phyloP scores from a whole-genome alignment of 2,888 invertebrate species.

The Nysson spinosus region DNA sequence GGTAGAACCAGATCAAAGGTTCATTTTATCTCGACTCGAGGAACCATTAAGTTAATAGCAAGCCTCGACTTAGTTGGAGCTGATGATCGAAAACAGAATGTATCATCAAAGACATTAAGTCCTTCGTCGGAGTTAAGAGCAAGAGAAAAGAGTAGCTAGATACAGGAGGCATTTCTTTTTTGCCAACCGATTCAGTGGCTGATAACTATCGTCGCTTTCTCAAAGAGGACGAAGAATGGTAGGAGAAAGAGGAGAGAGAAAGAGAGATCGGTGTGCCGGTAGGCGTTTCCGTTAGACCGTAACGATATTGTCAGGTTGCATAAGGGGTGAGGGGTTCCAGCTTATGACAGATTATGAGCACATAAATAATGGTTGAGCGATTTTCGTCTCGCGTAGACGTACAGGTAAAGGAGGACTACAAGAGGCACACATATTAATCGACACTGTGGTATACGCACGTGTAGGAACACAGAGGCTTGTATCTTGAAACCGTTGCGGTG shows the following conservation, averaged over 20 bases:
- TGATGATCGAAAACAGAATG: conserved; percentile 17
- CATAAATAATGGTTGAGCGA: conserved; percentile 60
- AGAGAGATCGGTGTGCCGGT: conserved; percentile 28
- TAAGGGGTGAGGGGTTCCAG: conserved; percentile 46
- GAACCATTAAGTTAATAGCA: background rate
- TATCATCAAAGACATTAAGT: conserved; percentile 24
- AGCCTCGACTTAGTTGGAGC: background rate
- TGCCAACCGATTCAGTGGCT: conserved; percentile 36
- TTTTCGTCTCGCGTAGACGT: conserved; percentile 44
- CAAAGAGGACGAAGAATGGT: conserved; percentile 1
- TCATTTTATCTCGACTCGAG: too few relatives aligned
- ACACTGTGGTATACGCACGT: conserved; percentile 11
- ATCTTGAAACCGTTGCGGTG: conserved; percentile 32
- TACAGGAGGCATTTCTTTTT: too few relatives aligned
- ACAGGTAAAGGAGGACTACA: background rate
- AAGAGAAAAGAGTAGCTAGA: too few relatives aligned
- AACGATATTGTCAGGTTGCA: conserved; percentile 68
- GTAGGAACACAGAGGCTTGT: conserved; percentile 14
- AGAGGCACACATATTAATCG: background rate
- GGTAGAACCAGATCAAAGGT: too few relatives aligned
- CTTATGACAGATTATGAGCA: conserved; percentile 65
- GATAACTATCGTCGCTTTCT: conserved; percentile 50
- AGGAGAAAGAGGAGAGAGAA: conserved; percentile 10
- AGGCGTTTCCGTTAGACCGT: conserved; percentile 61
- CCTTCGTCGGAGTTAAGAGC: background rate